Evolutionary conservation across 2,113 vertebrate species (phyloP).

Genomic region (Osmerus eperlanus): DNA sequence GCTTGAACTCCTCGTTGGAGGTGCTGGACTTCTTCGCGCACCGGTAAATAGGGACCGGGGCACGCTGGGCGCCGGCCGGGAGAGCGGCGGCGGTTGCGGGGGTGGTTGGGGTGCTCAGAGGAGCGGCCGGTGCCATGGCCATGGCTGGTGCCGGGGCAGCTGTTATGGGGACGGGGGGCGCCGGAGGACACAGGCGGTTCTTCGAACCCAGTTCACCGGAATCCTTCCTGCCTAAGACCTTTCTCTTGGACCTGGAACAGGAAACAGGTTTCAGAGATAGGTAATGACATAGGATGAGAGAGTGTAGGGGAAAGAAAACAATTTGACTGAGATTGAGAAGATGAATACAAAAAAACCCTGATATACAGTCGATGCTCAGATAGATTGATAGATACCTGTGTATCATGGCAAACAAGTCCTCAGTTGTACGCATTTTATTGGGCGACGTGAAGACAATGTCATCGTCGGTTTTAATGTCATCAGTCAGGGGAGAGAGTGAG

Average conservation of each 20-base stretch:
- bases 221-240: slow-evolving; percentile 96
- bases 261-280: slow-evolving; percentile 12
- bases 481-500: slow-evolving; percentile 86
- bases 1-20: slow-evolving; percentile 96
- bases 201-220: slow-evolving; percentile 85
- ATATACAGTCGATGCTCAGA: background rate
- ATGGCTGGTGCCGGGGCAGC: slow-evolving; percentile 72
- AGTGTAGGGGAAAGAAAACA: background rate
- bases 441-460: slow-evolving; percentile 89
- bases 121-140: slow-evolving; percentile 56
- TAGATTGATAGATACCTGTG: slow-evolving; percentile 79
- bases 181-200: slow-evolving; percentile 76
- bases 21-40: slow-evolving; percentile 96
- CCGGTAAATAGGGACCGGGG: slow-evolving; percentile 92
- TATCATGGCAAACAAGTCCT: slow-evolving; percentile 98
- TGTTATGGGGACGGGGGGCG: slow-evolving; percentile 50
- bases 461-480: slow-evolving; percentile 85
- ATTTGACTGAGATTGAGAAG: background rate
- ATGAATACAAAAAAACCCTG: background rate
- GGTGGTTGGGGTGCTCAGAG: slow-evolving; percentile 56
- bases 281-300: background rate
- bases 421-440: slow-evolving; percentile 93
- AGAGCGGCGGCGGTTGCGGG: slow-evolving; percentile 30
- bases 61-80: slow-evolving; percentile 79
- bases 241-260: slow-evolving; percentile 90